A percentile compares a stretch with the other conserved stretches of the same genome.
Evolutionary conservation across 2,797 vertebrate species (phyloP).

Genomic region (Dendrocincla fuliginosa): DNA sequence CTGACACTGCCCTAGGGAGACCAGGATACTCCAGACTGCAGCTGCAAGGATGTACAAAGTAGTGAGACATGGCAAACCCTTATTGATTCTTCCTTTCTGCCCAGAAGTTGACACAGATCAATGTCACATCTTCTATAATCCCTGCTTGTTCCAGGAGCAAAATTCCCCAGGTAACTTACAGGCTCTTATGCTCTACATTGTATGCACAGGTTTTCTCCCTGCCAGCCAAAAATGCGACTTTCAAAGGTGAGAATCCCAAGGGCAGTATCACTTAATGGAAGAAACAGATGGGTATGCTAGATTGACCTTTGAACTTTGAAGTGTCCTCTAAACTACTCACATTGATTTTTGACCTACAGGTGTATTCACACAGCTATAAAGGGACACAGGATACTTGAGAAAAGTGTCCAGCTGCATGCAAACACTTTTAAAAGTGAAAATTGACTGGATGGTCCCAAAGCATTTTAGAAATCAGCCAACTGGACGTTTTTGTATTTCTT

Average conservation of each 20-base stretch:
- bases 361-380: neutral
- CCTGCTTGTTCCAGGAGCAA: neutral
- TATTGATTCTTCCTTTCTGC: neutral
- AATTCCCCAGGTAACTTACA: neutral
- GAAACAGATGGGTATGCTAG: neutral
- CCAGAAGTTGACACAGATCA: neutral
- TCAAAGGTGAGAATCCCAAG: neutral
- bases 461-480: neutral
- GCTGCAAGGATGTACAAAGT: neutral
- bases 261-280: neutral
- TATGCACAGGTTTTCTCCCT: neutral
- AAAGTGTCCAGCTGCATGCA: neutral
- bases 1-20: neutral
- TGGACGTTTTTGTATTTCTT: neutral
- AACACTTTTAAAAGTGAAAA: neutral
- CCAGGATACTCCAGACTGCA: neutral
- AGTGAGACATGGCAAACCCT: neutral
- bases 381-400: neutral
- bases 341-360: neutral
- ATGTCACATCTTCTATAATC: neutral
- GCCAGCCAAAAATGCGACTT: neutral
- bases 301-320: neutral
- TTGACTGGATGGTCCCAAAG: neutral
- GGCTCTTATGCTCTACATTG: neutral
- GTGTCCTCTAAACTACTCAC: neutral